Conservation (phyloP, 2,797 vertebrate species). For the Pogonophryne albipinna region DNA sequence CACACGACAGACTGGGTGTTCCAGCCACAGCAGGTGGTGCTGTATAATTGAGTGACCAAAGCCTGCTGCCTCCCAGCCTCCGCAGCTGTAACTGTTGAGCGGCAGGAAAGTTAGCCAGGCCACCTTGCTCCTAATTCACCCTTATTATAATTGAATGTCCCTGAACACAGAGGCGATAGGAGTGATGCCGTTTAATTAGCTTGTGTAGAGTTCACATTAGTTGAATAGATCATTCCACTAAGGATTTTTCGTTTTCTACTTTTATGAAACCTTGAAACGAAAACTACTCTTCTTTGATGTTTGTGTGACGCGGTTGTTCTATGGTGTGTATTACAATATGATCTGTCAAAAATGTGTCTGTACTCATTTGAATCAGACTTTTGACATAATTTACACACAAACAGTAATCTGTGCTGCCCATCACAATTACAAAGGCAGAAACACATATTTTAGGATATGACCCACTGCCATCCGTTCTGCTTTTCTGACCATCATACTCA, state of each 20-base stretch:
- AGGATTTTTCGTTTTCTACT: constrained; percentile 34
- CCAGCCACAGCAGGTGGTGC: constrained; percentile 20
- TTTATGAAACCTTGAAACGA: constrained; percentile 36
- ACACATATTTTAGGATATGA: background rate
- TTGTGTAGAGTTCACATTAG: constrained; percentile 4
- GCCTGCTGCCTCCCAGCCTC: constrained; percentile 22
- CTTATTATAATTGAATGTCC: constrained; percentile 27
- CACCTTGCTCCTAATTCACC: constrained; percentile 3
- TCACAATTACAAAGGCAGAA: constrained; percentile 24
- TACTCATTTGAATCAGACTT: constrained; percentile 46
- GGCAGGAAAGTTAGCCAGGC: constrained; percentile 23
- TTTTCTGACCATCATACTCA: constrained; percentile 3
- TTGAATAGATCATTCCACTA: constrained; percentile 36
- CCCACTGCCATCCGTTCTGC: background rate
- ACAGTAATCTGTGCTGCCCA: constrained; percentile 33
- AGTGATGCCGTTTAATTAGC: constrained; percentile 37
- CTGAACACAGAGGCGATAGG: constrained; percentile 20
- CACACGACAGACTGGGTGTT: background rate
- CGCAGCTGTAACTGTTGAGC: constrained; percentile 10
- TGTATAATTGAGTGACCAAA: constrained; percentile 46
- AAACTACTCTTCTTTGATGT: constrained; percentile 42
- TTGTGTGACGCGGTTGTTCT: constrained; percentile 44
- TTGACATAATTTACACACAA: constrained; percentile 37
- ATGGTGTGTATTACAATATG: constrained; percentile 19
- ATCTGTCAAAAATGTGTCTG: constrained; percentile 44